Percentiles rank a stretch among this genome's conserved stretches.
These are phyloP conservation scores for Sepiola atlantica DNA, from an alignment of 2,888 invertebrate genomes.

Conservation along the genomic window DNA sequence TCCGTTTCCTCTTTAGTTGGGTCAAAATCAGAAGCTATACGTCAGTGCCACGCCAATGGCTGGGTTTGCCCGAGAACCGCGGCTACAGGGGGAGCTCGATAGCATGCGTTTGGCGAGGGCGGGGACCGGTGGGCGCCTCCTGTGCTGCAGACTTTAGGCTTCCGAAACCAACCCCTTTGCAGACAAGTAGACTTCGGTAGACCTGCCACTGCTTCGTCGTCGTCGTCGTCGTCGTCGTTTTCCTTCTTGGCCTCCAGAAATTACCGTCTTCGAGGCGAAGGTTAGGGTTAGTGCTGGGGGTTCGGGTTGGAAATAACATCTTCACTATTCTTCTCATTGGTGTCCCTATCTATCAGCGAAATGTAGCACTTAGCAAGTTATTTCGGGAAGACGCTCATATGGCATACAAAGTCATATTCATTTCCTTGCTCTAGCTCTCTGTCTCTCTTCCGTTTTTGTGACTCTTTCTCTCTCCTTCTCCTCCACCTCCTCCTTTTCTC, in stretches of 20 bases:
- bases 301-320: too few species aligned
- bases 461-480: too few species aligned
- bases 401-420: too few species aligned
- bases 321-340: too few species aligned
- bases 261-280: not conserved
- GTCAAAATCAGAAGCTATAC: not conserved
- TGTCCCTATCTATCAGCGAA: too few species aligned
- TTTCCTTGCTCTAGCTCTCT: too few species aligned
- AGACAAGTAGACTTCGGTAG: not conserved
- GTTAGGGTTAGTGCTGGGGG: too few species aligned
- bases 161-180: slow-evolving; percentile 15
- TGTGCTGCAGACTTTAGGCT: not conserved
- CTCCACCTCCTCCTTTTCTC: too few species aligned
- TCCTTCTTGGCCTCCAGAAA: not conserved
- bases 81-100: not conserved
- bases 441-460: too few species aligned
- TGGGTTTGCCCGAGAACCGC: not conserved
- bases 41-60: not conserved
- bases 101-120: not conserved
- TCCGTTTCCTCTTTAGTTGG: not conserved
- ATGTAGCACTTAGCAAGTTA: too few species aligned
- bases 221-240: not conserved
- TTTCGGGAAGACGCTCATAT: too few species aligned
- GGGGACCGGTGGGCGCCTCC: not conserved
- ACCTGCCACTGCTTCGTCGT: not conserved